Evolutionary conservation across 2,888 invertebrate genomes (phyloP).

Genomic region (Amiota minor): DNA sequence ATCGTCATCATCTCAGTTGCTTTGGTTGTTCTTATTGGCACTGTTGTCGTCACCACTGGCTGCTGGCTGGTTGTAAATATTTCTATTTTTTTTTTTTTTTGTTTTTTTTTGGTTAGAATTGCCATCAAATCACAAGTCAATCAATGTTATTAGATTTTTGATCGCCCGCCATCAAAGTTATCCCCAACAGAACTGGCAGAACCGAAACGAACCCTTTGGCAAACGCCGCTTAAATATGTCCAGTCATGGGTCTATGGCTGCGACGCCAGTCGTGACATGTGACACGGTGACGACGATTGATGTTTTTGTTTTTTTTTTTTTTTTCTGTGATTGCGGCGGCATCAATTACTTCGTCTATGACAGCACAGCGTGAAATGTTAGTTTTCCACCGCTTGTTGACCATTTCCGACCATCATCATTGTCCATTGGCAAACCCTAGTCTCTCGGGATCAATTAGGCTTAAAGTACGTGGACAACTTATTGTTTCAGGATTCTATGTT

Average conservation of each 20-base stretch:
- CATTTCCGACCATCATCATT: conserved; percentile 27
- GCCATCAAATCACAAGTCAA: conserved; percentile 72
- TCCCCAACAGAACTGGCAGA: neutral
- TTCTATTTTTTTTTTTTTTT: neutral
- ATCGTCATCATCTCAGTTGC: neutral
- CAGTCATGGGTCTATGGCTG: conserved; percentile 13
- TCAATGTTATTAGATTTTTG: conserved; percentile 69
- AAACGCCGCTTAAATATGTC: neutral
- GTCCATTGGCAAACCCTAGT: conserved; percentile 54
- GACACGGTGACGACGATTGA: conserved; percentile 46
- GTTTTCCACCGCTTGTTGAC: conserved; percentile 14
- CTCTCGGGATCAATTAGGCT: conserved; percentile 67
- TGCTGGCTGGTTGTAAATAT: conserved; percentile 5
- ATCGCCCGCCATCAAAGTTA: neutral
- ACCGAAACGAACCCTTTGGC: conserved; percentile 12
- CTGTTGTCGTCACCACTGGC: neutral
- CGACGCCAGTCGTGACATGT: conserved; percentile 11
- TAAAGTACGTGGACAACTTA: conserved; percentile 44
- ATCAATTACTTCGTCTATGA: conserved; percentile 71
- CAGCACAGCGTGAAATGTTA: conserved; percentile 72
- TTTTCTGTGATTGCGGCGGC: conserved; percentile 54
- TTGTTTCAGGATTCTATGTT: no score
- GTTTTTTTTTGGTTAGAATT: conserved; percentile 67
- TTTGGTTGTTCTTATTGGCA: neutral
- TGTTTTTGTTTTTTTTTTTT: no score